Conservation (phyloP, 2,888 invertebrate genomes). For the Cryptocheilus praepositus region DNA sequence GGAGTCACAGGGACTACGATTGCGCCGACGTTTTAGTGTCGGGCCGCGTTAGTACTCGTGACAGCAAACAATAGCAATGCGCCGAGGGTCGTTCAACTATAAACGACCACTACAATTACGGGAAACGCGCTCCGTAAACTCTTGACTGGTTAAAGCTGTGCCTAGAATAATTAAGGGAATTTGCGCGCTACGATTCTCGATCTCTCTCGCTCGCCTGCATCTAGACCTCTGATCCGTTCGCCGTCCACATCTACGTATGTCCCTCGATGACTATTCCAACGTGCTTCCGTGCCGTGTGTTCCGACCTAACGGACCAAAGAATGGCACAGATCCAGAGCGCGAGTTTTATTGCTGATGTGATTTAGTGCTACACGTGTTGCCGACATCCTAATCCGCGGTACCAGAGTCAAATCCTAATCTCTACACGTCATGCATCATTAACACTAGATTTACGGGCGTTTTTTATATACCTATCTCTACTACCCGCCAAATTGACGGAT, state of each 20-base stretch:
- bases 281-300: no score
- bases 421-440: no score
- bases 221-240: background rate
- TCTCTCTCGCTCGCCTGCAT: conserved; percentile 10
- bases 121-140: conserved; percentile 38
- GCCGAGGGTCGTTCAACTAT: conserved; percentile 70
- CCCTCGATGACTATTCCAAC: no score
- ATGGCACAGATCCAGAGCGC: no score
- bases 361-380: no score
- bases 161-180: conserved; percentile 60
- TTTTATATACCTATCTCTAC: no score
- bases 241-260: background rate
- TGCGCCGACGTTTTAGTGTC: background rate
- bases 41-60: conserved; percentile 56
- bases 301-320: no score
- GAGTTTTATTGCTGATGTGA: no score
- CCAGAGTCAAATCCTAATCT: no score
- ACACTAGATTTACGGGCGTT: no score
- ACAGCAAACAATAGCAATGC: conserved; percentile 61
- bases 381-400: no score
- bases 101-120: conserved; percentile 73
- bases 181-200: conserved; percentile 50
- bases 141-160: conserved; percentile 48
- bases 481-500: no score
- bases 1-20: background rate